phyloP scores from a whole-genome alignment of 1,140 invertebrate genomes.

The Pseudomyrmex dendroicus region DNA sequence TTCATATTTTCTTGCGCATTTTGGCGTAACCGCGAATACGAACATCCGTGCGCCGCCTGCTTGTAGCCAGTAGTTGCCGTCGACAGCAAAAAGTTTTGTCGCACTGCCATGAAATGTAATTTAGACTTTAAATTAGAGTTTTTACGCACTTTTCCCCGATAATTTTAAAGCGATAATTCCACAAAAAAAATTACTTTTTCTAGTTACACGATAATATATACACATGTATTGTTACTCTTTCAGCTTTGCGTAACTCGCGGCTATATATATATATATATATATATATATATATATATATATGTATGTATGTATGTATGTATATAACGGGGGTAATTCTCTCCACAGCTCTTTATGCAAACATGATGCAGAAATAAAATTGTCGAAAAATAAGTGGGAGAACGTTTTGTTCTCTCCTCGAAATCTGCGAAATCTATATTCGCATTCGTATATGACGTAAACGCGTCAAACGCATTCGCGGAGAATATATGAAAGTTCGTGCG shows the following conservation, averaged over 20 bases:
- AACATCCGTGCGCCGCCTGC: slow-evolving; percentile 34
- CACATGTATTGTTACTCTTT: background rate
- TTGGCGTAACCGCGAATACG: slow-evolving; percentile 64
- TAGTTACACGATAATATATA: background rate
- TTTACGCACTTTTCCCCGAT: slow-evolving; percentile 3
- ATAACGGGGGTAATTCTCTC: too few species aligned
- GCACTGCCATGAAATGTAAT: slow-evolving; percentile 33
- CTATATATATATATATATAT: too few species aligned
- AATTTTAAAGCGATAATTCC: slow-evolving; percentile 11
- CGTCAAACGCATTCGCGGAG: slow-evolving; percentile 14
- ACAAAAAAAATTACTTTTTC: slow-evolving; percentile 30
- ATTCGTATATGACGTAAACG: background rate
- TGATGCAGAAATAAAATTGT: slow-evolving; percentile 20
- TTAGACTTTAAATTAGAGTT: slow-evolving; percentile 53
- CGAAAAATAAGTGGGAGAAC: background rate
- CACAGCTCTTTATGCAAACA: background rate
- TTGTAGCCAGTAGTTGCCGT: background rate
- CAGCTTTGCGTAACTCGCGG: background rate
- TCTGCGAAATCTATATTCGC: slow-evolving; percentile 11
- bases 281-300: too few species aligned
- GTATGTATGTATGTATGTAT: background rate
- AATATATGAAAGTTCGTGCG: slow-evolving; percentile 18
- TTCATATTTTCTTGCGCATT: slow-evolving; percentile 70
- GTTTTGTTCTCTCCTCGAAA: slow-evolving; percentile 12
- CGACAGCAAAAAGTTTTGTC: slow-evolving; percentile 36